Base-by-base conservation (phyloP, 2,797 vertebrate species). In the Oreonectes daqikongensis region DNA sequence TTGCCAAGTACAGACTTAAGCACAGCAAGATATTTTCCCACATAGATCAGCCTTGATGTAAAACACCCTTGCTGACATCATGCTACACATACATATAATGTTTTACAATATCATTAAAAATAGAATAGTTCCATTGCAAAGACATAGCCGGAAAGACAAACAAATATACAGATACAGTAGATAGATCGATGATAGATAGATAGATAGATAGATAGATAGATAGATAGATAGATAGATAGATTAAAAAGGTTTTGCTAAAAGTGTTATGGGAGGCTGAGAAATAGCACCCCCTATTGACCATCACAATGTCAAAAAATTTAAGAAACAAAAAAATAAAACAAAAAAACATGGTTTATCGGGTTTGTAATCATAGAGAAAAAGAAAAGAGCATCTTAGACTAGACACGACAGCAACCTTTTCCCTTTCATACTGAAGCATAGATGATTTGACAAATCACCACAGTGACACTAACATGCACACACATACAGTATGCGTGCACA, bases 21-120 rank as follows among this genome's bases (percentile, higher is more conserved):
- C 75, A 64, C 82, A 79, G 82, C 82, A 79, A 35, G 79, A 79
- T 67, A 32, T 50, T 83, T 81, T 81, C 82, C 77, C 73, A 81
- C 77, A 81, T 69, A 60, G 77, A 77, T 77, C 79, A 79, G 76
- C 68, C 79, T 55, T 65, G 35, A 75, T 80, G 53, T 53, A 66
- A 74, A 78, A 60, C 55, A 57, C 52, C 26, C 28, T 76, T 40
- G 38, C n/a, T 77, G 73, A 83, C 82, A 78, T 74, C 79, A 66
- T 57, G 30, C 22, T 40, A 57, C 63, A 79, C 30, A 66, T 42
- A 57, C 52, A 67, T 48, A 67, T 48, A 57, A 46, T 26, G 26
- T n/a, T 61, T 44, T 35, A 57, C 35, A 71, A 52, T 38, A 68
- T 48, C 24, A 55, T 42, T 18, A 14, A 65, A 55, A 28, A 52